Evolutionary conservation across 2,113 vertebrate species (phyloP).

Genomic region (Aphyosemion australe): DNA sequence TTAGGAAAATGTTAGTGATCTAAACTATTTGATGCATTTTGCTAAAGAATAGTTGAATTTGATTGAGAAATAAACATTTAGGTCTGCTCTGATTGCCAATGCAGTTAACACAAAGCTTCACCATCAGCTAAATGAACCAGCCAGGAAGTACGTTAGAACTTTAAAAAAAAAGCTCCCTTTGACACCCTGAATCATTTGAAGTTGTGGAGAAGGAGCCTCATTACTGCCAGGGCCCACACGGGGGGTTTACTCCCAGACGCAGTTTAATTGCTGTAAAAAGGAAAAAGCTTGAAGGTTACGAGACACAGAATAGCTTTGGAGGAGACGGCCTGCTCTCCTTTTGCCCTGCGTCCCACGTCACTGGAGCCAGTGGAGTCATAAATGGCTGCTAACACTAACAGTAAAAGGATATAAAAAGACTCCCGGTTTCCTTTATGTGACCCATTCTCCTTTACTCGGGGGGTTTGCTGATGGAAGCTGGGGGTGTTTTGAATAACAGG

Average conservation of each 20-base stretch:
- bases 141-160: slow-evolving; percentile 46
- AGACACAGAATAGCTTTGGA: slow-evolving; percentile 67
- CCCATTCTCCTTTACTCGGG: slow-evolving; percentile 58
- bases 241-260: slow-evolving; percentile 63
- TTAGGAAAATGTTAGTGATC: too few species aligned
- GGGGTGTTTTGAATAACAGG: neutral
- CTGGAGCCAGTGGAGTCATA: slow-evolving; percentile 78
- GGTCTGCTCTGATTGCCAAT: slow-evolving; percentile 15
- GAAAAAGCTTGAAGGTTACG: slow-evolving; percentile 70
- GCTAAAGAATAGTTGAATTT: neutral
- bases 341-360: slow-evolving; percentile 63
- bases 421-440: slow-evolving; percentile 73
- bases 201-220: slow-evolving; percentile 67
- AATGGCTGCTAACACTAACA: slow-evolving; percentile 78
- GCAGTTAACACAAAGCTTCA: slow-evolving; percentile 24
- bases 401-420: slow-evolving; percentile 78
- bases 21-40: too few species aligned
- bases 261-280: slow-evolving; percentile 74
- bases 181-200: slow-evolving; percentile 70
- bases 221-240: slow-evolving; percentile 58
- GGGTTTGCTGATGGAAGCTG: slow-evolving; percentile 61
- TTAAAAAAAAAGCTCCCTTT: slow-evolving; percentile 14
- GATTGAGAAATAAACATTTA: neutral
- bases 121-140: slow-evolving; percentile 43
- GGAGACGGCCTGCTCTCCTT: slow-evolving; percentile 64